These are phyloP conservation scores for Dolomedes plantarius DNA, from an alignment of 2,888 invertebrate species.

Conservation along the genomic window DNA sequence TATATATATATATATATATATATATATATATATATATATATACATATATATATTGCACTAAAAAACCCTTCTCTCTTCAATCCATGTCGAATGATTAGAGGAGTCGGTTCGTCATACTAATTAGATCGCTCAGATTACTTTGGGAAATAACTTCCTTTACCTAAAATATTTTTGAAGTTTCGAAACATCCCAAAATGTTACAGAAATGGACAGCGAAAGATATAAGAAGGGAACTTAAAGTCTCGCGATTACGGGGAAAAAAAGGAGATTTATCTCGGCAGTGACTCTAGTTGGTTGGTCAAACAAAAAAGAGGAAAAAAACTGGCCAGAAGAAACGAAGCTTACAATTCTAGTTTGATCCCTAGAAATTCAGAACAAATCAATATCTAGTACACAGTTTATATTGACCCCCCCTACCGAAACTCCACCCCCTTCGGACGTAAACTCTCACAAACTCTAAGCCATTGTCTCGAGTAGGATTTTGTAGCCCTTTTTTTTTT, in stretches of 20 bases:
- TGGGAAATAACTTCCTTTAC: no score
- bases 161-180: no score
- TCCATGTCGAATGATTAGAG: no score
- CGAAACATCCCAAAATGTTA: no score
- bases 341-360: conserved; percentile 71
- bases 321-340: conserved; percentile 42
- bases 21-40: no score
- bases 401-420: conserved; percentile 34
- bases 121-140: no score
- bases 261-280: conserved; percentile 60
- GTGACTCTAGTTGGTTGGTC: conserved; percentile 62
- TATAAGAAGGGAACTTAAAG: conserved; percentile 39
- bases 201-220: background rate
- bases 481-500: conserved; percentile 51
- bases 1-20: no score
- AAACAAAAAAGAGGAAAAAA: conserved; percentile 28
- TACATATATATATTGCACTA: no score
- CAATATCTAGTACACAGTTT: conserved; percentile 68
- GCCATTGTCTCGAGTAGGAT: conserved; percentile 69
- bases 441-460: conserved; percentile 70
- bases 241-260: conserved; percentile 40
- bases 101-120: no score
- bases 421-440: conserved; percentile 23
- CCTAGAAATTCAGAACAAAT: conserved; percentile 71
- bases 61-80: no score